Evolutionary conservation across 2,888 invertebrate species (phyloP).

Genomic region (Tipula lateralis): DNA sequence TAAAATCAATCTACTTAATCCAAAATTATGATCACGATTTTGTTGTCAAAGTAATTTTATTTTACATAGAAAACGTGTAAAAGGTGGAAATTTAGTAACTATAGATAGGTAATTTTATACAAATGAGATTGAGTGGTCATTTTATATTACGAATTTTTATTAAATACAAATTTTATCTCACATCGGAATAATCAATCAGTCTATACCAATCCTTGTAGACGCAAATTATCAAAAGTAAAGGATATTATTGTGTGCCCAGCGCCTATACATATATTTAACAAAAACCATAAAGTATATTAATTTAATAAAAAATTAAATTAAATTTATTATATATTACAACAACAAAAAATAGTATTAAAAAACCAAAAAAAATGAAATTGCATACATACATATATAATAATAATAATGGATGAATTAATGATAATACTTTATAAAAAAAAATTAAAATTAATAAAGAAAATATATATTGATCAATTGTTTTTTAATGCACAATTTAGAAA

Average conservation of each 20-base stretch:
- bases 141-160: neutral
- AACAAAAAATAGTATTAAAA: neutral
- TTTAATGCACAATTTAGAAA: conserved; percentile 28
- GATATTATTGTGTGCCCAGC: neutral
- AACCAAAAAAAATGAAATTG: neutral
- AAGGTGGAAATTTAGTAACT: neutral
- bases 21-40: no score
- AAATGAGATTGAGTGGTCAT: neutral
- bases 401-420: neutral
- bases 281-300: neutral
- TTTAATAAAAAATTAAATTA: neutral
- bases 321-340: neutral
- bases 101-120: neutral
- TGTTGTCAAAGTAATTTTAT: no score
- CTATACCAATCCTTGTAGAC: neutral
- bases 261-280: neutral
- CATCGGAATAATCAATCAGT: neutral
- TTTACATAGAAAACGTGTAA: neutral
- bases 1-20: no score
- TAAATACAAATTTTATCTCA: neutral
- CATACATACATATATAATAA: neutral
- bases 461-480: conserved; percentile 30
- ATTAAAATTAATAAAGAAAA: neutral
- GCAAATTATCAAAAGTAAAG: neutral
- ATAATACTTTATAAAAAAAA: neutral